Percentiles rank a stretch among this genome's conserved stretches.
These are phyloP conservation scores for Sycophila texana DNA, from an alignment of 2,888 invertebrate species.

Conservation along the genomic window DNA sequence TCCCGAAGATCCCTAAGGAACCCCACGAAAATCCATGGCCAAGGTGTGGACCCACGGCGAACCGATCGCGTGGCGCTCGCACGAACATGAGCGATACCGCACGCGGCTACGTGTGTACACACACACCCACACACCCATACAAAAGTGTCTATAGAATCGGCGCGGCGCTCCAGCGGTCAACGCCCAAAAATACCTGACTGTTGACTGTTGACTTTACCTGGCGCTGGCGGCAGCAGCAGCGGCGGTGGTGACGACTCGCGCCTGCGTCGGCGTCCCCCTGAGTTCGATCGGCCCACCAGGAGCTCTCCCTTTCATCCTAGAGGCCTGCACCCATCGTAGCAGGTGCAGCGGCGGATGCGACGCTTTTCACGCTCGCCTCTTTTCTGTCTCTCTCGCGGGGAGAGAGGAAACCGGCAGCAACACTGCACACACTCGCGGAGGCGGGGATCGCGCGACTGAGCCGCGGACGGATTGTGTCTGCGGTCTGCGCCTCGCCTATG, in stretches of 20 bases:
- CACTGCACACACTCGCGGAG: too few species aligned
- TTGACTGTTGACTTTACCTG: slow-evolving; percentile 58
- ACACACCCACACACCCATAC: neutral
- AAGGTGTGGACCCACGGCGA: neutral
- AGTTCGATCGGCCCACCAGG: neutral
- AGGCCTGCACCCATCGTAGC: too few species aligned
- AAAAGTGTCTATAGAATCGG: neutral
- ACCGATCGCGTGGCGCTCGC: neutral
- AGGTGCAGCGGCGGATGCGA: too few species aligned
- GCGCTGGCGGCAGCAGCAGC: slow-evolving; percentile 53
- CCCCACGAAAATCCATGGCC: neutral
- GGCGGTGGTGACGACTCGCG: slow-evolving; percentile 33
- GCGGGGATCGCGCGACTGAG: too few species aligned
- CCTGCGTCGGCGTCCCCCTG: slow-evolving; percentile 48
- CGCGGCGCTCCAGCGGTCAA: slow-evolving; percentile 57
- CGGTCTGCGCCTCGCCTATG: too few species aligned
- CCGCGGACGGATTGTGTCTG: too few species aligned
- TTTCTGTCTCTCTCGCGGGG: too few species aligned
- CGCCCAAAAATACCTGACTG: slow-evolving; percentile 65
- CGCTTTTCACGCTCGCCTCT: too few species aligned
- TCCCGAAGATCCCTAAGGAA: neutral
- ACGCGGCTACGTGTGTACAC: too few species aligned
- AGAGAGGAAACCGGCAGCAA: too few species aligned
- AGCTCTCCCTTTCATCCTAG: neutral
- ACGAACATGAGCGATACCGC: neutral